A percentile compares a stretch with the other conserved stretches of the same genome.
phyloP scores from a whole-genome alignment of 1,140 invertebrate species.

The Chymomyza costata region DNA sequence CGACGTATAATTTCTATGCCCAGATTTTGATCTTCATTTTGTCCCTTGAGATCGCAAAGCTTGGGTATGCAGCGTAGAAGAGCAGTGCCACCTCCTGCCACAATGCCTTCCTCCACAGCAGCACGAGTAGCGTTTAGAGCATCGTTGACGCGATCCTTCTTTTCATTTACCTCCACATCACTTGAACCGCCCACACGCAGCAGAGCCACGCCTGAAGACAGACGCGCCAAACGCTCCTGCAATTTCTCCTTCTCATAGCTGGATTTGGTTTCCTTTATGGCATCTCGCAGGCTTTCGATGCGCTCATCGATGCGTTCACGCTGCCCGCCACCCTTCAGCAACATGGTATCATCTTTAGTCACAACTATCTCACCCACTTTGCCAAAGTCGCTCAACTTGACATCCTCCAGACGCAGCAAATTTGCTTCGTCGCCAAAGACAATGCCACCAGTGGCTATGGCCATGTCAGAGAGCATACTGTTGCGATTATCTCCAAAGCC shows the following conservation, averaged over 20 bases:
- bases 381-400: conserved; percentile 91
- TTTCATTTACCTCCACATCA: conserved; percentile 99
- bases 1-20: conserved; percentile 95
- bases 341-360: conserved; percentile 98
- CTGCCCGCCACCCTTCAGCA: conserved; percentile 92
- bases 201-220: conserved; percentile 96
- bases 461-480: conserved; percentile 97
- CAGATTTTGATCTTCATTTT: conserved; percentile 88
- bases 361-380: conserved; percentile 95
- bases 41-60: conserved; percentile 82
- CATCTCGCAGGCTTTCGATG: conserved; percentile 92
- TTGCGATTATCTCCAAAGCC: conserved; percentile 99
- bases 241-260: conserved; percentile 99
- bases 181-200: conserved; percentile 97
- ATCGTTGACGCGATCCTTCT: conserved; percentile 99
- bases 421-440: conserved; percentile 99
- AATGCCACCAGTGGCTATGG: conserved; percentile 96
- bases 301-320: conserved; percentile 90
- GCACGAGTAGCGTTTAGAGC: conserved; percentile 98
- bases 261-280: conserved; percentile 94
- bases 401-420: conserved; percentile 95
- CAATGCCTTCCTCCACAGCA: conserved; percentile 99
- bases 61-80: conserved; percentile 89
- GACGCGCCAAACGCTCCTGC: conserved; percentile 94
- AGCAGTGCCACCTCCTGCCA: conserved; percentile 97